Percentiles rank a stretch among this genome's conserved stretches.
Evolutionary conservation across 2,797 vertebrate genomes (phyloP).

Genomic region (Choloepus didactylus): DNA sequence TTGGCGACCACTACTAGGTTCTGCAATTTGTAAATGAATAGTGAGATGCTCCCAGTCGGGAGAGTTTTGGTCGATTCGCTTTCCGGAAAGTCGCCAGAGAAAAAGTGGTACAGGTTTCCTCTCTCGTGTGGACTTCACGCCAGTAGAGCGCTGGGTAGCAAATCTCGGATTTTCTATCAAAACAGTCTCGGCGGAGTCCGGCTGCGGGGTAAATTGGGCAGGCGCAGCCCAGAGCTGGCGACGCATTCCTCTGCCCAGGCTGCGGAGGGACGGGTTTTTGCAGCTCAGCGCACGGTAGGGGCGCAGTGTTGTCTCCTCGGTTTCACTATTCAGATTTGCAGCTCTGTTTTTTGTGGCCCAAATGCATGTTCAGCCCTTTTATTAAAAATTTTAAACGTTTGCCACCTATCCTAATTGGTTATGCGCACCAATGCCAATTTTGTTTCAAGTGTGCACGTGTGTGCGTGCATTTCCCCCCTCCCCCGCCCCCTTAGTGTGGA

Average conservation of each 20-base stretch:
- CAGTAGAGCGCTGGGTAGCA: rapidly evolving
- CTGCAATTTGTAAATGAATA: background rate
- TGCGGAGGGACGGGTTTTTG: background rate
- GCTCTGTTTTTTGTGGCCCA: background rate
- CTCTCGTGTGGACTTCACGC: background rate
- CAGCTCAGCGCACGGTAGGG: background rate
- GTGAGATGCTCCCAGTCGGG: too few relatives aligned
- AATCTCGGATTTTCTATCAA: background rate
- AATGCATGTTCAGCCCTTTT: background rate
- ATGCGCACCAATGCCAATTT: background rate
- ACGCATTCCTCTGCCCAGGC: background rate
- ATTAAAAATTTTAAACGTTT: background rate
- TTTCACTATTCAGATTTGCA: background rate
- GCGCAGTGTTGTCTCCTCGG: background rate
- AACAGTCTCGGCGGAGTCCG: background rate
- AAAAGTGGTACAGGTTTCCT: background rate
- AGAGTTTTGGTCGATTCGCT: background rate
- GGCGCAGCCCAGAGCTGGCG: rapidly evolving
- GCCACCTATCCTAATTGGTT: background rate
- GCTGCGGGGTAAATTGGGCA: rapidly evolving
- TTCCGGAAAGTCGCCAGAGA: background rate
- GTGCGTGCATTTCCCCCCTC: rapidly evolving
- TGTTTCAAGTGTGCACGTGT: rapidly evolving
- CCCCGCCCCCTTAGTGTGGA: background rate
- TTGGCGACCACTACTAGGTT: background rate